Conservation (phyloP, 2,888 invertebrate species). For the Balanococcus diminutus region DNA sequence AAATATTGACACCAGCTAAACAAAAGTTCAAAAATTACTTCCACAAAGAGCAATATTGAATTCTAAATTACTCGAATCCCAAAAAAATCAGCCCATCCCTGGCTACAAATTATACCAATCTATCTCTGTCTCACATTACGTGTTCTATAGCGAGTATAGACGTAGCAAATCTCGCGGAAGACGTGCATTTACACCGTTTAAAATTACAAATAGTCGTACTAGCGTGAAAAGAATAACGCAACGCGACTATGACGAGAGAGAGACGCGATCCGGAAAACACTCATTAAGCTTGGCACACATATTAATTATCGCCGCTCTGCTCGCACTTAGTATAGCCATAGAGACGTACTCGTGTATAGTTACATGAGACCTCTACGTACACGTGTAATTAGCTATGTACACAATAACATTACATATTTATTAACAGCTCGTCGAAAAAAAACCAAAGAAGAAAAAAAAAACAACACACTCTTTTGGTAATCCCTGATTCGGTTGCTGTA, state of each 20-base stretch:
- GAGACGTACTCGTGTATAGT: background rate
- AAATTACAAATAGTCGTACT: constrained; percentile 24
- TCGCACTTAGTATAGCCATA: too few relatives aligned
- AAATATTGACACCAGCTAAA: too few relatives aligned
- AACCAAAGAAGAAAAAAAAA: background rate
- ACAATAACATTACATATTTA: background rate
- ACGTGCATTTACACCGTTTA: constrained; percentile 9
- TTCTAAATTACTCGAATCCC: too few relatives aligned
- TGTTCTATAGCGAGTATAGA: too few relatives aligned
- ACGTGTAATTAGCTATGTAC: background rate
- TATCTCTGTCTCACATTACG: too few relatives aligned
- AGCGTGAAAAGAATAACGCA: background rate
- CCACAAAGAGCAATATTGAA: too few relatives aligned
- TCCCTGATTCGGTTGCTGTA: background rate
- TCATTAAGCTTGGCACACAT: constrained; percentile 38
- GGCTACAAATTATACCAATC: too few relatives aligned
- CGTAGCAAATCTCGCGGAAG: background rate
- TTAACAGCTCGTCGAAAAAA: background rate
- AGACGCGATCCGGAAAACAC: constrained; percentile 39
- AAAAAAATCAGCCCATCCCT: too few relatives aligned
- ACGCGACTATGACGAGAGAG: background rate
- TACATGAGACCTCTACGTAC: background rate
- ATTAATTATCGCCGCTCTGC: background rate
- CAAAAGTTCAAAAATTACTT: too few relatives aligned
- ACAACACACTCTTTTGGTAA: background rate